Conservation (phyloP, 1,140 invertebrate genomes). For the Drosophila ercepeae region DNA sequence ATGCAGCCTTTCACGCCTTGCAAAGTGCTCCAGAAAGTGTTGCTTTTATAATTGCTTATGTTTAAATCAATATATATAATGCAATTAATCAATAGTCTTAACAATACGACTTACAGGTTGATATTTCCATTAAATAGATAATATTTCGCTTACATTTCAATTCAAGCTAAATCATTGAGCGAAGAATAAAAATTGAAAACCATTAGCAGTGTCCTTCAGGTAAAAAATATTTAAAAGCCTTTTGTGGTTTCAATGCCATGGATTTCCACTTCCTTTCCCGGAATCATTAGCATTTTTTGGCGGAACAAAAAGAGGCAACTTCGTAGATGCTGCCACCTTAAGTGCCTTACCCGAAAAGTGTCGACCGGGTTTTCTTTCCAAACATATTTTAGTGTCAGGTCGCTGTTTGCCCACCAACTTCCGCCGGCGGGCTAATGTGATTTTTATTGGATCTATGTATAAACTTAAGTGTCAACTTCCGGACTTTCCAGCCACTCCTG, state of each 20-base stretch:
- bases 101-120: no score
- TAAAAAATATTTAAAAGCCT: conserved; percentile 48
- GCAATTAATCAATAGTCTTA: not conserved
- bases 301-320: conserved; percentile 1
- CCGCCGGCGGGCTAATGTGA: conserved; percentile 68
- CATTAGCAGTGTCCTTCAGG: conserved; percentile 10
- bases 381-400: conserved; percentile 38
- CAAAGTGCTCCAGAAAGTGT: conserved; percentile 30
- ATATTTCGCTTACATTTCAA: no score
- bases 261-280: conserved; percentile 10
- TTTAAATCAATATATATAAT: no score
- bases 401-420: conserved; percentile 58
- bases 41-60: conserved; percentile 43
- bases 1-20: conserved; percentile 44
- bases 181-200: not conserved
- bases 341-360: conserved; percentile 66
- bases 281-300: conserved; percentile 65
- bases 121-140: no score
- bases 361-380: conserved; percentile 37
- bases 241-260: conserved; percentile 15
- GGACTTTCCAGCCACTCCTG: conserved; percentile 14
- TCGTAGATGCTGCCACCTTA: conserved; percentile 24
- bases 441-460: conserved; percentile 72
- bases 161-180: not conserved
- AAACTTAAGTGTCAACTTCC: conserved; percentile 73